Percentiles rank a stretch among this genome's conserved stretches.
phyloP scores from a whole-genome alignment of 2,888 invertebrate species.

The Phanerotoma sp. region DNA sequence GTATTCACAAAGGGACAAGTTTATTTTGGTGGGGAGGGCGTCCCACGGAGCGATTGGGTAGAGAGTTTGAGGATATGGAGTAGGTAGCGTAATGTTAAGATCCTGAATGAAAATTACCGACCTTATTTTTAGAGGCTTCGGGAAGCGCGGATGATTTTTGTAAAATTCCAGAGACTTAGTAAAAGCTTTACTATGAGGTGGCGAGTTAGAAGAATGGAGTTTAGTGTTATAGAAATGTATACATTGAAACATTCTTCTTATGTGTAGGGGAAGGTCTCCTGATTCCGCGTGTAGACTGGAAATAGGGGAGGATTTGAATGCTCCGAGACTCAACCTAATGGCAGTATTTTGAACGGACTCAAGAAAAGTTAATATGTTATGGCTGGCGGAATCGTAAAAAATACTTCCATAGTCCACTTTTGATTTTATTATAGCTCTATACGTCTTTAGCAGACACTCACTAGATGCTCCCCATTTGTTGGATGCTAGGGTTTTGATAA shows the following conservation, averaged over 20 bases:
- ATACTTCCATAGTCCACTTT: conserved; percentile 28
- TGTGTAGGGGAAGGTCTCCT: conserved; percentile 3
- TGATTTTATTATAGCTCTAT: conserved; percentile 26
- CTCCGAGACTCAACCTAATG: conserved; percentile 14
- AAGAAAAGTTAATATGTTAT: neutral
- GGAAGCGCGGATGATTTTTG: no score
- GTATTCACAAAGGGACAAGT: no score
- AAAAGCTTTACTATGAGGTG: no score
- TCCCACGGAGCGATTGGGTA: no score
- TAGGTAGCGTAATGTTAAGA: no score
- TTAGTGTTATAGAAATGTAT: no score
- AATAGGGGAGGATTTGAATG: conserved; percentile 24
- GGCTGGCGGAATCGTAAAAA: conserved; percentile 16
- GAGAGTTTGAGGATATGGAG: no score
- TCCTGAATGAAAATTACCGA: no score
- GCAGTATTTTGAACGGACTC: conserved; percentile 11
- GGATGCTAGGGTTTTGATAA: conserved; percentile 13
- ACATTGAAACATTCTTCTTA: conserved; percentile 10
- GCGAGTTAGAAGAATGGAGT: no score
- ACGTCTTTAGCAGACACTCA: conserved; percentile 12
- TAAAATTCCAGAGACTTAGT: no score
- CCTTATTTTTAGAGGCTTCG: no score
- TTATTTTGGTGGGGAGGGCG: no score
- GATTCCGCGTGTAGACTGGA: conserved; percentile 15
- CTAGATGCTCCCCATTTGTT: conserved; percentile 20